A percentile compares a stretch with the other conserved stretches of the same genome.
phyloP scores from a whole-genome alignment of 2,888 invertebrate species.

The Disparrhopalites patrizii region DNA sequence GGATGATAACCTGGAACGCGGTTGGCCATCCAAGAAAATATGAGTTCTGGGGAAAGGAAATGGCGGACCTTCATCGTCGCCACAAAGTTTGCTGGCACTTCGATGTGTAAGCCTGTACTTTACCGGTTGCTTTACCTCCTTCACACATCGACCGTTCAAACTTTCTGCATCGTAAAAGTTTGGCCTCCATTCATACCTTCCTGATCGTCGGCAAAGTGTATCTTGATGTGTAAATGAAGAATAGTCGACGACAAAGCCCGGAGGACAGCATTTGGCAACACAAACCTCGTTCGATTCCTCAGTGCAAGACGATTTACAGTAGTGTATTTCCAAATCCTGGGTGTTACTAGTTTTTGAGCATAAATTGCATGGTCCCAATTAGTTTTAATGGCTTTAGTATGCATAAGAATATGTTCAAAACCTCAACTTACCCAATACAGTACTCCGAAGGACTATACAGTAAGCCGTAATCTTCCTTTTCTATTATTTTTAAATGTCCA shows the following conservation, averaged over 20 bases:
- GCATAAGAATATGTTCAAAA: no score
- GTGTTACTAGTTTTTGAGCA: no score
- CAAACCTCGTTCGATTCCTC: not conserved
- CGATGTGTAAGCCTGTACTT: not conserved
- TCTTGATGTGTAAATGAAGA: not conserved
- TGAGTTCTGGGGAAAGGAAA: not conserved
- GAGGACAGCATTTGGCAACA: constrained; percentile 14
- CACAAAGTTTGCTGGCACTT: not conserved
- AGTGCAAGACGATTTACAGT: no score
- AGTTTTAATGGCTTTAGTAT: no score
- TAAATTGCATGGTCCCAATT: no score
- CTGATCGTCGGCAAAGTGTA: not conserved
- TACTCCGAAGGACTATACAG: no score
- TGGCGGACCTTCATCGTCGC: not conserved
- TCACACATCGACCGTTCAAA: constrained; percentile 1
- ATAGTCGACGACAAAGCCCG: not conserved
- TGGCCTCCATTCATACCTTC: not conserved
- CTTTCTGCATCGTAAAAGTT: not conserved
- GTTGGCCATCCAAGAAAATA: not conserved
- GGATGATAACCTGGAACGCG: not conserved
- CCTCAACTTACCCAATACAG: no score
- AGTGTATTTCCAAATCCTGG: not conserved
- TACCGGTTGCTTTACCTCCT: not conserved
- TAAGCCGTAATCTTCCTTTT: no score
- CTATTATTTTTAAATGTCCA: no score